Percentiles rank a stretch among this genome's conserved stretches.
phyloP scores from a whole-genome alignment of 2,888 invertebrate species.

The Calameuta pallipes region DNA sequence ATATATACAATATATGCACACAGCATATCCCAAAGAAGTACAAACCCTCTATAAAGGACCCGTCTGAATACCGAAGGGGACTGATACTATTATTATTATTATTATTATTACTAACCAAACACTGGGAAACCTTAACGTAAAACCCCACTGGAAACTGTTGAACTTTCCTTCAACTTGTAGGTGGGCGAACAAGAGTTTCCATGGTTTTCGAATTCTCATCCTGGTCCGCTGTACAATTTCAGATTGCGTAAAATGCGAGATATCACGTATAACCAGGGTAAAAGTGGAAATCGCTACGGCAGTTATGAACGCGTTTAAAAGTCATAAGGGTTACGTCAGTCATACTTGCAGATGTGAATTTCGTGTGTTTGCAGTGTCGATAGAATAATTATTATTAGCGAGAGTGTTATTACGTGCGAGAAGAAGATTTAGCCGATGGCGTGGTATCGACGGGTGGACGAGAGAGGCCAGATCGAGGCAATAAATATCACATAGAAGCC shows the following conservation, averaged over 20 bases:
- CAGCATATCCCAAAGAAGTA: neutral
- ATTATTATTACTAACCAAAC: neutral
- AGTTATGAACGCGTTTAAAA: neutral
- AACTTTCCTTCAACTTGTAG: neutral
- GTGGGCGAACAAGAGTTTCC: neutral
- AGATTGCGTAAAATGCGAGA: neutral
- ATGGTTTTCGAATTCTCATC: neutral
- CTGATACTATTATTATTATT: neutral
- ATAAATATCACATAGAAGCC: slow-evolving; percentile 35
- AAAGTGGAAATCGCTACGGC: neutral
- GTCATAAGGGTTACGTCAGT: neutral
- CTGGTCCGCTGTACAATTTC: neutral
- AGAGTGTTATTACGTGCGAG: neutral
- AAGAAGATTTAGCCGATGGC: neutral
- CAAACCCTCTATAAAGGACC: neutral
- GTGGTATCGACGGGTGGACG: neutral
- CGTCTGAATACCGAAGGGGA: neutral
- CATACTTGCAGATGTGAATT: neutral
- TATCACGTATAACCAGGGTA: neutral
- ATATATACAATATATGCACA: neutral
- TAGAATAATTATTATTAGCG: neutral
- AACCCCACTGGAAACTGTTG: neutral
- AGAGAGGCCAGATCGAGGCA: slow-evolving; percentile 13
- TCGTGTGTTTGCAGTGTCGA: neutral
- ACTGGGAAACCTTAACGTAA: neutral